These are phyloP conservation scores for Tipula unca DNA, from an alignment of 2,888 invertebrate species.

Conservation along the genomic window DNA sequence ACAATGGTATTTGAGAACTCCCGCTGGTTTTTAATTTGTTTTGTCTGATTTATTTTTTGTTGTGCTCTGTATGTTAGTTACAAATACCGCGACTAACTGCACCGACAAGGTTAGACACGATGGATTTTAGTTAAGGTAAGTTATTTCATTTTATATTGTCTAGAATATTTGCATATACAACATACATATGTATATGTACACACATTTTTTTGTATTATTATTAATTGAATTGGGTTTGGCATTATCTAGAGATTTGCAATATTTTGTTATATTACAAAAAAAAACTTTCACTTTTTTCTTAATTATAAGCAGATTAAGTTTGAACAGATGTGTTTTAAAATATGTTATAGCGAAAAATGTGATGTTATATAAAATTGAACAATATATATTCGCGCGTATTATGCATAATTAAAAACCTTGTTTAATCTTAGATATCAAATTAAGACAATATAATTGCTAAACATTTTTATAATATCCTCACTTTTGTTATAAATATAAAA, in stretches of 20 bases:
- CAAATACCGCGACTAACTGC: neutral
- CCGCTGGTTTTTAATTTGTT: neutral
- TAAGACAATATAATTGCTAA: neutral
- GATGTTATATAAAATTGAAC: neutral
- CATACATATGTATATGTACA: no score
- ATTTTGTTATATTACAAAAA: neutral
- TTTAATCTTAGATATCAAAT: neutral
- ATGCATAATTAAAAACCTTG: neutral
- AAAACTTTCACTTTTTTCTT: neutral
- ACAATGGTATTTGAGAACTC: neutral
- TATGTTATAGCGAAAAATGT: no score
- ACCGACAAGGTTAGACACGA: neutral
- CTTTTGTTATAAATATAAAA: neutral
- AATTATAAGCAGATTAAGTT: neutral
- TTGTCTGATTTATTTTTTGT: neutral
- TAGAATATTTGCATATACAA: neutral
- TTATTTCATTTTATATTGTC: neutral
- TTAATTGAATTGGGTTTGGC: conserved; percentile 14
- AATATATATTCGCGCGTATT: no score
- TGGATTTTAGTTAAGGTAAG: neutral
- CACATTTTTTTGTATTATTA: neutral
- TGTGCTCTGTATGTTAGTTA: neutral
- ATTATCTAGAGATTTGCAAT: neutral
- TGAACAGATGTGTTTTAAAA: neutral
- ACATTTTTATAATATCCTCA: neutral